Evolutionary conservation across 2,113 vertebrate genomes (phyloP).

Genomic region (Rhinopithecus roxellana): DNA sequence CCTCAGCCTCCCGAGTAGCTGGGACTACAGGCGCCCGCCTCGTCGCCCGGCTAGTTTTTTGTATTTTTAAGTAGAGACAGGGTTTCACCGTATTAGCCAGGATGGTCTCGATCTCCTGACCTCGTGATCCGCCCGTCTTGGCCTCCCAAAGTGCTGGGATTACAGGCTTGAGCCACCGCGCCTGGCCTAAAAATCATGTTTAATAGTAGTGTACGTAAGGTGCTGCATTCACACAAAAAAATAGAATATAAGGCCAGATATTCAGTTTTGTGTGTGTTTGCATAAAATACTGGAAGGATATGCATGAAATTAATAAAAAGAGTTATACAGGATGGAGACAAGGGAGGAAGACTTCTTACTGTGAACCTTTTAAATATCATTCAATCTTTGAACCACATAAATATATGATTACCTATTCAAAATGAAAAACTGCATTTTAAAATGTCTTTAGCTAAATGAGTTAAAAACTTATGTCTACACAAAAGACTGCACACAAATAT

Average conservation of each 20-base stretch:
- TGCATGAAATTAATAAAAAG: neutral
- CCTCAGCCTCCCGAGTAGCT: too few relatives aligned
- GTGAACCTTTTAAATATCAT: neutral
- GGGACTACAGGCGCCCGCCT: too few relatives aligned
- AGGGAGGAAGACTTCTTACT: neutral
- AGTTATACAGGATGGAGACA: too few relatives aligned
- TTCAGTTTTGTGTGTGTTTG: neutral
- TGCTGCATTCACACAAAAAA: neutral
- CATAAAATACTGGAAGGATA: neutral
- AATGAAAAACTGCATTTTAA: conserved; percentile 1
- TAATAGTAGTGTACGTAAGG: neutral
- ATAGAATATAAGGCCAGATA: neutral
- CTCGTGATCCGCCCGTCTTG: too few relatives aligned
- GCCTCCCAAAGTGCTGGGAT: too few relatives aligned
- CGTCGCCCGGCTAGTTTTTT: too few relatives aligned
- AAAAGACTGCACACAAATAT: neutral
- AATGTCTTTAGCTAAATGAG: neutral
- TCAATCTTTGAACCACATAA: neutral
- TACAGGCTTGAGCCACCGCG: too few relatives aligned
- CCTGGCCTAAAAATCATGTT: neutral
- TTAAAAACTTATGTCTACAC: neutral
- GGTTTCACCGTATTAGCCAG: too few relatives aligned
- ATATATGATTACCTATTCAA: neutral
- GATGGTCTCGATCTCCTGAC: too few relatives aligned
- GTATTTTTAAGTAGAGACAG: too few relatives aligned